Evolutionary conservation across 2,113 vertebrate genomes (phyloP).

Genomic region (Stomatorhinus ivindoensis): DNA sequence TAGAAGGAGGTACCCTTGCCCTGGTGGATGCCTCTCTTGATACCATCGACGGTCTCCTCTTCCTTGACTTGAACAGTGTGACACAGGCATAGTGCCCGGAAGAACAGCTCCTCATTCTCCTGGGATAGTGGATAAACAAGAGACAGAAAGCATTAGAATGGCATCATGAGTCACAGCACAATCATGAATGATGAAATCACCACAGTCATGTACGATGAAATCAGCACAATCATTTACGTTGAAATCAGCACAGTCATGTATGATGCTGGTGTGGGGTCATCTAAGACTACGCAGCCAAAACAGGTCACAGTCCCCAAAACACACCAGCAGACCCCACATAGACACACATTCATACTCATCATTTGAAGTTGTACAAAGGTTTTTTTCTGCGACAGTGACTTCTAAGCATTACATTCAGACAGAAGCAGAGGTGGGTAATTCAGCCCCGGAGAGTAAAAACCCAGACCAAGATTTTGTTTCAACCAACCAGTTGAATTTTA

Average conservation of each 20-base stretch:
- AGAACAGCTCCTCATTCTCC: conserved; percentile 89
- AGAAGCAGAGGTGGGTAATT: neutral
- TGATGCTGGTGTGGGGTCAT: neutral
- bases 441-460: neutral
- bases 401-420: neutral
- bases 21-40: conserved; percentile 67
- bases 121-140: conserved; percentile 45
- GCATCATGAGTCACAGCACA: no score
- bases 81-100: conserved; percentile 88
- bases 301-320: neutral
- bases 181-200: neutral
- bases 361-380: neutral
- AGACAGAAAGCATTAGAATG: neutral
- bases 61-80: conserved; percentile 96
- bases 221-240: neutral
- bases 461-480: no score
- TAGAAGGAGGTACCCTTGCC: conserved; percentile 74
- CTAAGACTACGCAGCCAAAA: neutral
- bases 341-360: neutral
- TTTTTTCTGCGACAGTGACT: neutral
- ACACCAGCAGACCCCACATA: neutral
- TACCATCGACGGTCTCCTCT: conserved; percentile 75
- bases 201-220: neutral
- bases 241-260: neutral
- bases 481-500: no score